A percentile compares a stretch with the other conserved stretches of the same genome.
These are phyloP conservation scores for Paradoxurus hermaphroditus DNA, from an alignment of 2,113 vertebrate species.

Conservation along the genomic window DNA sequence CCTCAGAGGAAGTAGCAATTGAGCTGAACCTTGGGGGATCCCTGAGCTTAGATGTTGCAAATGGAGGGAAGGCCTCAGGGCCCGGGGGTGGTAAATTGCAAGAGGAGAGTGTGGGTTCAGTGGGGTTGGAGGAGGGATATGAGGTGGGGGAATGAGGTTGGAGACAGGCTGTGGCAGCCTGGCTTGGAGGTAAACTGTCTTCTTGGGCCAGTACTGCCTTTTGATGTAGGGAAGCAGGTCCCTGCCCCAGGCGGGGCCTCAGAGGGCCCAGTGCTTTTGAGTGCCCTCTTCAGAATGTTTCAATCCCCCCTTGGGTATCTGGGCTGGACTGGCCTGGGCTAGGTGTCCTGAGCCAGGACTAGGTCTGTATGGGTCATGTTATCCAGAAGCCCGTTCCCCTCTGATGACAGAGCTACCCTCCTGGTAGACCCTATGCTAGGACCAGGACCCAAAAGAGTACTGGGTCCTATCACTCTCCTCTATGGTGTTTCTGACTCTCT, in stretches of 20 bases:
- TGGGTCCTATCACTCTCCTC: not conserved
- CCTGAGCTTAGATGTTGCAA: not conserved
- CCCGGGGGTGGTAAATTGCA: not conserved
- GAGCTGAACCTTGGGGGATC: not conserved
- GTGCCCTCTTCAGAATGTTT: not conserved
- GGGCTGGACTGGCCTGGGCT: no score
- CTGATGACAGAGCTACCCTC: not conserved
- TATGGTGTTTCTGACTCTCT: not conserved
- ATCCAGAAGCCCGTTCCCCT: not conserved
- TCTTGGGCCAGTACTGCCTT: not conserved
- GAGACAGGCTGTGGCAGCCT: not conserved
- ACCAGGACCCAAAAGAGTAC: not conserved
- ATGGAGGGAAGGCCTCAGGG: not conserved
- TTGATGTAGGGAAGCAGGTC: not conserved
- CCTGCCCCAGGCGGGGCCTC: not conserved
- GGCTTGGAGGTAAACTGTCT: not conserved
- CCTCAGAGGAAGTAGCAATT: not conserved
- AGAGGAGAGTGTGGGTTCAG: not conserved
- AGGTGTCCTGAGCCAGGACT: not conserved
- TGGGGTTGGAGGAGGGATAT: not conserved
- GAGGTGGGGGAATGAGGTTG: not conserved
- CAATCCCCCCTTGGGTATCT: not conserved
- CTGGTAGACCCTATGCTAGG: not conserved
- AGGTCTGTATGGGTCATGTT: not conserved
- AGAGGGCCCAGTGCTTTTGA: not conserved